Evolutionary conservation across 2,797 vertebrate genomes (phyloP).

Genomic region (Lepus townsendii): DNA sequence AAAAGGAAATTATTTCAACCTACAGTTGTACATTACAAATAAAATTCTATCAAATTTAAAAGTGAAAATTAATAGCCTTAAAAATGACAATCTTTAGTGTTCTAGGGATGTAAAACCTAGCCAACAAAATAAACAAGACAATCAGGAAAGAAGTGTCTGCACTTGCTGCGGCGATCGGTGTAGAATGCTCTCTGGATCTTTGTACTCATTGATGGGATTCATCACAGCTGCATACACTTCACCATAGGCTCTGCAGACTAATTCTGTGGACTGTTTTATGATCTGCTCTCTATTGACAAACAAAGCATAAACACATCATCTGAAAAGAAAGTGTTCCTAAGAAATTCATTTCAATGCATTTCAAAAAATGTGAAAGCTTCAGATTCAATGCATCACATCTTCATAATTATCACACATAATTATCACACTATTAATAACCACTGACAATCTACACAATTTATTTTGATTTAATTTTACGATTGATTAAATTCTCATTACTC

Average conservation of each 20-base stretch:
- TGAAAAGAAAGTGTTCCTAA: background rate
- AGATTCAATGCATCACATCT: background rate
- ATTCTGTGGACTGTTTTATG: conserved; percentile 96
- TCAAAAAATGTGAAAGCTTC: too few relatives aligned
- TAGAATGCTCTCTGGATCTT: conserved; percentile 93
- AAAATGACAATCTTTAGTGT: conserved; percentile 37
- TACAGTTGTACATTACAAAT: background rate
- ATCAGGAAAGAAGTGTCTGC: conserved; percentile 94
- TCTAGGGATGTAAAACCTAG: background rate
- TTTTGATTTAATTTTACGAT: background rate
- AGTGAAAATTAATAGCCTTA: conserved; percentile 68
- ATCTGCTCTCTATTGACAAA: conserved; percentile 94
- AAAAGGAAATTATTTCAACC: background rate
- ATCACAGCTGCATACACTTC: conserved; percentile 94
- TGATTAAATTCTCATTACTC: background rate
- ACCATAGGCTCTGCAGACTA: conserved; percentile 95
- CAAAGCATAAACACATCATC: background rate
- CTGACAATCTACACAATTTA: background rate
- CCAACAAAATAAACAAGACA: background rate
- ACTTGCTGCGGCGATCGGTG: conserved; percentile 97
- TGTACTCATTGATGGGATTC: conserved; percentile 92
- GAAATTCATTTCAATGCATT: background rate
- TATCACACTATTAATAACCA: background rate
- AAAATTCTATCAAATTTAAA: conserved; percentile 71
- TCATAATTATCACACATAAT: background rate